Conservation (phyloP, 2,113 vertebrate genomes). For the Trachemys scripta region DNA sequence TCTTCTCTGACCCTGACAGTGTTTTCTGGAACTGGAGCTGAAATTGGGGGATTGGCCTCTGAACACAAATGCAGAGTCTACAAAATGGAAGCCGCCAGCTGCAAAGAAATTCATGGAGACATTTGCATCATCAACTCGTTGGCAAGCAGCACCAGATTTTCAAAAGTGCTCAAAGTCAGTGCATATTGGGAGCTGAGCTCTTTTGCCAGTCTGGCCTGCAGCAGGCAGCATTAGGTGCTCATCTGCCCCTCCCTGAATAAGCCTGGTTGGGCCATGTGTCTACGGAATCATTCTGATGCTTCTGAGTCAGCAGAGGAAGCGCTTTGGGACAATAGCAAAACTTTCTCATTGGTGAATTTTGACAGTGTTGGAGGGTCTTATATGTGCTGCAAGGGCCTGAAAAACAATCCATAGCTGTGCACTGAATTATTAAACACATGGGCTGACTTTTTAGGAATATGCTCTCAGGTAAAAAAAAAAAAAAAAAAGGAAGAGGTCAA, state of each 20-base stretch:
- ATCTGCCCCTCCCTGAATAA: accelerated
- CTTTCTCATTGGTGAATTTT: neutral
- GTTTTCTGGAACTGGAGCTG: neutral
- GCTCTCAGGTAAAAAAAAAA: neutral
- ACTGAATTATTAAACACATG: neutral
- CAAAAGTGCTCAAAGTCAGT: neutral
- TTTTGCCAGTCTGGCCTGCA: neutral
- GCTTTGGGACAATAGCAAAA: neutral
- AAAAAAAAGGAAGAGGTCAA: neutral
- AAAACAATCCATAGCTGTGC: no score
- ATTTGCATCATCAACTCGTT: neutral
- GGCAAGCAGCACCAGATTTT: neutral
- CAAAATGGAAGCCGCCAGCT: accelerated
- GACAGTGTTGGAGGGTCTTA: neutral
- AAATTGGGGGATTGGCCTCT: neutral
- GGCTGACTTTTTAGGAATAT: neutral
- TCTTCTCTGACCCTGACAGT: neutral
- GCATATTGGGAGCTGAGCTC: neutral
- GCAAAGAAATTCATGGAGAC: neutral
- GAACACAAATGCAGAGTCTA: accelerated
- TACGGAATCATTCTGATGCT: neutral
- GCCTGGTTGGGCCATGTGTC: neutral
- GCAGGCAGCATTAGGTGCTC: neutral
- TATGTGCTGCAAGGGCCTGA: neutral
- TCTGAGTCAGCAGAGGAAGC: neutral